Conservation (phyloP, 2,113 vertebrate species). For the Leptosomus discolor region DNA sequence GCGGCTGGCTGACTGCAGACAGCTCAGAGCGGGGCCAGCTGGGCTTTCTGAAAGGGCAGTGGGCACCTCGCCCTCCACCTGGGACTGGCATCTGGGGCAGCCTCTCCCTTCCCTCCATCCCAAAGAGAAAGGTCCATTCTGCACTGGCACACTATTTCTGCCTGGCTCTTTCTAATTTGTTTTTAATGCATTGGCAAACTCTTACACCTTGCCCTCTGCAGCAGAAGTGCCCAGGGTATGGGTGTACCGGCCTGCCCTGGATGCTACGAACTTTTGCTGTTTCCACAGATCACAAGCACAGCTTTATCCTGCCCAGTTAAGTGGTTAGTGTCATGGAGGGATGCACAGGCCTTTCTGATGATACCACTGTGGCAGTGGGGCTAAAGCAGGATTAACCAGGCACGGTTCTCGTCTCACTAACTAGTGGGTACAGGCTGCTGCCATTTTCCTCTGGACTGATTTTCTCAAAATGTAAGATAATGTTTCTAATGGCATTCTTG, state of each 20-base stretch:
- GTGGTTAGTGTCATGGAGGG: background rate
- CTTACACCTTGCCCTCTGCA: background rate
- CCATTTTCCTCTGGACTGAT: background rate
- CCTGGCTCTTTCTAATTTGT: background rate
- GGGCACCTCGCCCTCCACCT: background rate
- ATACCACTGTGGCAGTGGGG: rapidly evolving
- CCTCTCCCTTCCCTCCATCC: too few relatives aligned
- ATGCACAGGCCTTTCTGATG: background rate
- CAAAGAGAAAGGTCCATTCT: background rate
- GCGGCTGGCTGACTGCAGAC: background rate
- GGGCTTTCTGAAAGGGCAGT: too few relatives aligned
- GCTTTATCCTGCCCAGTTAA: background rate
- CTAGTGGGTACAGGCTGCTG: background rate
- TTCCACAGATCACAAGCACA: background rate
- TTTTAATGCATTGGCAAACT: background rate
- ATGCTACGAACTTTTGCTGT: too few relatives aligned
- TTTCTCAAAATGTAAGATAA: background rate
- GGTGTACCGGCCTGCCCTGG: too few relatives aligned
- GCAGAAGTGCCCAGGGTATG: too few relatives aligned
- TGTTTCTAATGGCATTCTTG: too few relatives aligned
- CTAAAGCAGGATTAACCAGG: too few relatives aligned
- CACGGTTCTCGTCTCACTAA: too few relatives aligned
- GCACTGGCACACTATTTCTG: background rate
- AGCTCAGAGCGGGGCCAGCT: background rate
- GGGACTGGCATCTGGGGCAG: background rate